These are phyloP conservation scores for Tichodroma muraria DNA, from an alignment of 2,113 vertebrate species.

Conservation along the genomic window DNA sequence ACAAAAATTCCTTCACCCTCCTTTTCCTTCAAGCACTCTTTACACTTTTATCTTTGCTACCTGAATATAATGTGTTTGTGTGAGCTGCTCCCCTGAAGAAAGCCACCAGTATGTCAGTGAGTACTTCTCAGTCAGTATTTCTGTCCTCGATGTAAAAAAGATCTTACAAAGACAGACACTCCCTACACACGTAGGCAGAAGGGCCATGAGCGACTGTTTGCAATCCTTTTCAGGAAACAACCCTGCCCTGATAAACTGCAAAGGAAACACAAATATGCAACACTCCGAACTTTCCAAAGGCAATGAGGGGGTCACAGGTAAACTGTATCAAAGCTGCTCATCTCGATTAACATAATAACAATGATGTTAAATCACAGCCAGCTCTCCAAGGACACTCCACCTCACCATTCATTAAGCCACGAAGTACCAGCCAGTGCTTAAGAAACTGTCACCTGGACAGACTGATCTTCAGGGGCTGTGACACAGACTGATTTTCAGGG, in stretches of 20 bases:
- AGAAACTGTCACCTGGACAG: not conserved
- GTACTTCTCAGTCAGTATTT: not conserved
- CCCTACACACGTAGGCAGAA: not conserved
- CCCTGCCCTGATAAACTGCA: not conserved
- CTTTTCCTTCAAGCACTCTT: not conserved
- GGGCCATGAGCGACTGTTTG: accelerated
- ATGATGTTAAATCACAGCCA: not conserved
- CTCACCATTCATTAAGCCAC: not conserved
- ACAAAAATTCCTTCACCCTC: not conserved
- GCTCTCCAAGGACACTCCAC: not conserved
- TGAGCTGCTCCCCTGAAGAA: not conserved
- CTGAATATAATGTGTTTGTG: not conserved
- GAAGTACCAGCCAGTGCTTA: not conserved
- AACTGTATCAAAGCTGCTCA: not conserved
- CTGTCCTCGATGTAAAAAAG: not conserved
- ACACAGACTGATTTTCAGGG: not conserved
- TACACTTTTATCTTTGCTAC: not conserved
- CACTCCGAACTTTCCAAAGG: not conserved
- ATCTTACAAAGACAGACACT: not conserved
- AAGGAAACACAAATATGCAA: not conserved
- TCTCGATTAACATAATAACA: not conserved
- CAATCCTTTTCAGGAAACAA: not conserved
- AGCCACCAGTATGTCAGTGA: not conserved
- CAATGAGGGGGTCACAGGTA: not conserved
- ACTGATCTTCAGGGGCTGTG: not conserved